Evolutionary conservation across 37 sponge, comb jelly and placozoan genomes (phyloP), one percentile per base, ranked within the genome.

Genomic region (Haliclona indistincta): DNA sequence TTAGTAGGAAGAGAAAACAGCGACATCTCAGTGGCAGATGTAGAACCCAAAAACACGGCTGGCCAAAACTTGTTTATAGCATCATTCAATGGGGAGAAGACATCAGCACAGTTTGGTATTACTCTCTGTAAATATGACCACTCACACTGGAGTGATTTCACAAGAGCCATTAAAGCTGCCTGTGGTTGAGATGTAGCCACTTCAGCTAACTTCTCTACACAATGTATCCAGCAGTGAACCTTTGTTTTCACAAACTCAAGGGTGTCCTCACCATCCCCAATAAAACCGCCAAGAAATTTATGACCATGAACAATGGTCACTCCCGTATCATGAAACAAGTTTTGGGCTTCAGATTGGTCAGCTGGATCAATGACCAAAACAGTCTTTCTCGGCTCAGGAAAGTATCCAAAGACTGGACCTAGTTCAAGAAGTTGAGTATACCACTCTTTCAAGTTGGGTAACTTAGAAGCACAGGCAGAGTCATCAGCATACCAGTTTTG

Each of bases 41-140:
- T 60, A 60, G 62, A 8, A 34, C 62, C 62, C 30, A 29, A 60
- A 60, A 55, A 60, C 8, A 60, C 62, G 8, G 62, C 10, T 20
- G 62, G 29, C 62, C 29, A 60, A 60, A 60, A 60, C 69, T 68
- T 29, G 42, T 23, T 40, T 40, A 75, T 40, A 45, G 30, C 32
- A 11, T 75, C 44, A 19, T 34, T 7, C n/a, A 66, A 3, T n/a
- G 64, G 45, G 25, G 44, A 62, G 58, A 56, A 79, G 2, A 69
- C 65, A 68, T 33, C 70, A 41, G 30, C 39, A 56, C 70, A 69
- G 37, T 56, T 51, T 20, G 62, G 67, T 15, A 49, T 41, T 29
- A 77, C 61, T 3, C 77, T 34, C 54, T 76, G 77, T 0, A 76
- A 38, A 39, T 47, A 76, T 40, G 65, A 22, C 77, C 77, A 76